Evolutionary conservation across 2,797 vertebrate genomes (phyloP), one percentile per base, ranked within the genome.

Genomic region (Eulemur albifrons): DNA sequence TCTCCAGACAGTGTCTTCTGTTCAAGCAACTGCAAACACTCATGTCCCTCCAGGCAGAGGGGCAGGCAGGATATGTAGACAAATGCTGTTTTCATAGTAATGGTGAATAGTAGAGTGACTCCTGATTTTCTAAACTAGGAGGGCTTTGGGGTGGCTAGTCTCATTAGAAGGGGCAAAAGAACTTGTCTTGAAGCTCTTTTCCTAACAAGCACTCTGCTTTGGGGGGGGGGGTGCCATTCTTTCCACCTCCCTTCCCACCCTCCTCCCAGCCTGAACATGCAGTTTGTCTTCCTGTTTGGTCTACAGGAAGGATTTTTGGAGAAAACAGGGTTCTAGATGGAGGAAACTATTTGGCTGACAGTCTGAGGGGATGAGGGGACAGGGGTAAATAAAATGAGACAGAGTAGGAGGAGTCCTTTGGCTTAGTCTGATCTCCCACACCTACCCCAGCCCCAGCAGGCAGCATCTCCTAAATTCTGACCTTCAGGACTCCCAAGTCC

Each of bases 301-400:
- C 43, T 70, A 25, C 35, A 50, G 52, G 54, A 80, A 89, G 35
- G 40, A 45, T 43, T 95, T 84, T 10, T 38, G 38, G 57, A 85
- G 40, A 69, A 69, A 76, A 45, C 52, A 82, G 88, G 43, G 63
- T 61, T 84, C 61, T 27, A 27, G 77, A 40, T 38, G 73, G 92
- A 80, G 40, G 67, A 67, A 87, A 81, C 82, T 92, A 92, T 90
- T 69, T 88, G 90, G 18, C 30, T 63, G 85, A 84, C 52, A 79
- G 5, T 35, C 48, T 48, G 73, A 85, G 20, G 59, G 48, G 23
- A 2, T 3, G 5, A 30, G 40, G 30, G 59, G n/a, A 5, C 0
- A n/a, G 18, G 40, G 38, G 20, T 57, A 57, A 69, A 73, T 43
- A 30, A 88, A 30, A 30, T 14, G 59, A 73, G 18, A 40, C n/a